Evolutionary conservation across 2,113 vertebrate genomes (phyloP).

Genomic region (Sialia sialis): DNA sequence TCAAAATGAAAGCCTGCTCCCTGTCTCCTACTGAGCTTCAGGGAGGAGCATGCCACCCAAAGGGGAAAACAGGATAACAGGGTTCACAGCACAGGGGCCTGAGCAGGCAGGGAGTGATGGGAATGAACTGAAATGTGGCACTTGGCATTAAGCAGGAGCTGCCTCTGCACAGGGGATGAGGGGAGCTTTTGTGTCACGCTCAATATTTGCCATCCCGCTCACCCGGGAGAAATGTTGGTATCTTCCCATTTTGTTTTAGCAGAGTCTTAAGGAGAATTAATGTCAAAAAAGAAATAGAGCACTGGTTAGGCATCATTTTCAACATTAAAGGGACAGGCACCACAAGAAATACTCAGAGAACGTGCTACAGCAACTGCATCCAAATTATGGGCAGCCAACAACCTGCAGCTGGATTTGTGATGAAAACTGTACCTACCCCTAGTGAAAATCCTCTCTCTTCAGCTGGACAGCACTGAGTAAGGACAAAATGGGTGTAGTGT

Average conservation of each 20-base stretch:
- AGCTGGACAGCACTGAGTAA: neutral
- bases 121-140: neutral
- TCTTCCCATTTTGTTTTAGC: conserved; percentile 16
- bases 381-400: neutral
- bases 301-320: neutral
- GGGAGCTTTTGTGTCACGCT: neutral
- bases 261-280: conserved; percentile 35
- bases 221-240: neutral
- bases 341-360: neutral
- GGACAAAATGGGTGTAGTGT: neutral
- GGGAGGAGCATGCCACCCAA: conserved; percentile 29
- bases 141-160: neutral
- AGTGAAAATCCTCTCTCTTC: neutral
- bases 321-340: conserved; percentile 33
- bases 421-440: neutral
- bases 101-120: neutral
- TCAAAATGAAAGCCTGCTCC: neutral
- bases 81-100: conserved; percentile 3
- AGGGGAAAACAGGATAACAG: neutral
- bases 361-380: neutral
- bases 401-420: neutral
- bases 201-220: neutral
- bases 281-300: conserved; percentile 17
- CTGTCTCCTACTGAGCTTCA: neutral
- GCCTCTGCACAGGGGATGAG: neutral